Base-by-base conservation (phyloP, 1,140 invertebrate species). In the Drosophila pruinosa region DNA sequence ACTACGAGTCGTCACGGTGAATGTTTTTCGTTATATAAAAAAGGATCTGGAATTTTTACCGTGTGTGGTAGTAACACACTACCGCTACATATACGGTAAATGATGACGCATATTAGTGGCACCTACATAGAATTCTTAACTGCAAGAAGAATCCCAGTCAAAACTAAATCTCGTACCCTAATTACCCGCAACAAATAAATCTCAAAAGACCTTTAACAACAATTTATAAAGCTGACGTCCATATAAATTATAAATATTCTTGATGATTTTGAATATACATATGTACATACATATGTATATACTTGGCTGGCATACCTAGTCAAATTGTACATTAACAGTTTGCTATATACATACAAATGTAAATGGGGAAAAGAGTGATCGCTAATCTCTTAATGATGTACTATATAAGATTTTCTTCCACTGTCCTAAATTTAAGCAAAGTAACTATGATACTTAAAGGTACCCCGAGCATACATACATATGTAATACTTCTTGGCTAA, bases 141-240 rank as follows among this genome's bases (percentile, higher is more conserved):
- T 39, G 38, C 38, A 39, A 39, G 38, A 39, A 10, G 19, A 54
- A 24, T 36, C 31, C 31, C 28, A 34, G 26, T 48, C 12, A 59
- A 59, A 59, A 45, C n/a, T 85, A 58, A 50, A 31, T 59, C 65
- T 81, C 34, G 31, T 67, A 64, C 31, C 57, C 63, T 21, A 24
- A 2, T 28, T 5, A 63, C 58, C 38, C 72, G 67, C 79, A 70
- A 79, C 67, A 17, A 24, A 19, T 22, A 21, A 47, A 31, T 34
- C 19, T 17, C 36, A 43, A 19, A 36, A 24, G n/a, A 26, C 26
- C 47, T 31, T 50, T 50, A 12, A 31, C 22, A 31, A 14, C n/a
- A 62, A 47, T 12, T 43, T 61, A 68, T 80, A 58, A 86, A 86
- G 80, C 72, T 73, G 70, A 86, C 81, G 81, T 85, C 81, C 81